Evolutionary conservation across 1,140 invertebrate genomes (phyloP), one percentile per base, ranked within the genome.

Genomic region (Hormaphis cornu): DNA sequence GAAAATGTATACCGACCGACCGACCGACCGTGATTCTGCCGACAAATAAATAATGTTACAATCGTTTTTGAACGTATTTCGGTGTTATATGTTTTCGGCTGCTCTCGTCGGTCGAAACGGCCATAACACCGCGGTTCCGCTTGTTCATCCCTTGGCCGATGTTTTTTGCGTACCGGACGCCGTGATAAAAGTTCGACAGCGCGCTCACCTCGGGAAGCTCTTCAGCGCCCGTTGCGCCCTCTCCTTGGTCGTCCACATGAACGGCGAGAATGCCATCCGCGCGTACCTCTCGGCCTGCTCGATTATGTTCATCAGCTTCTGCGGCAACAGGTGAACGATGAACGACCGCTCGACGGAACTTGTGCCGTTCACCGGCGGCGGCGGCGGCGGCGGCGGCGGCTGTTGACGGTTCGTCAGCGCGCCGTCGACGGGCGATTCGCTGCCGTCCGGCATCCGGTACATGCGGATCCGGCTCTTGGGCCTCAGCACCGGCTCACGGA

Each of bases 211-310:
- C 0, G 59, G 59, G 26, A 66, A 66, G 18, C 48, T 3, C 33
- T 66, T 66, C 7, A 66, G 59, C n/a, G 59, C 59, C 0, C 59
- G 59, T 20, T 66, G 59, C 10, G 59, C n/a, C 6, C 59, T 42
- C n/a, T 69, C 59, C 14, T 52, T 53, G 14, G 70, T 24, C 14
- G 63, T 37, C 54, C 69, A 69, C 40, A 73, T 56, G 54, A 75
- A 74, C 24, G 75, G 75, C 44, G 72, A 73, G 58, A 75, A 74
- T 14, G 75, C 75, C 44, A 74, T 52, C 12, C 73, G 69, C 12
- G 89, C 89, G 74, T 91, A 91, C 26, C 85, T 82, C 76, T 91
- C 89, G 0, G 89, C 89, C 74, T 89, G 85, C 20, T 89, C 87
- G 28, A 91, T 82, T 75, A 91, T 85, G 6, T 86, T 85, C 0